phyloP scores from a whole-genome alignment of 2,797 vertebrate species.

The Catamblyrhynchus diadema region DNA sequence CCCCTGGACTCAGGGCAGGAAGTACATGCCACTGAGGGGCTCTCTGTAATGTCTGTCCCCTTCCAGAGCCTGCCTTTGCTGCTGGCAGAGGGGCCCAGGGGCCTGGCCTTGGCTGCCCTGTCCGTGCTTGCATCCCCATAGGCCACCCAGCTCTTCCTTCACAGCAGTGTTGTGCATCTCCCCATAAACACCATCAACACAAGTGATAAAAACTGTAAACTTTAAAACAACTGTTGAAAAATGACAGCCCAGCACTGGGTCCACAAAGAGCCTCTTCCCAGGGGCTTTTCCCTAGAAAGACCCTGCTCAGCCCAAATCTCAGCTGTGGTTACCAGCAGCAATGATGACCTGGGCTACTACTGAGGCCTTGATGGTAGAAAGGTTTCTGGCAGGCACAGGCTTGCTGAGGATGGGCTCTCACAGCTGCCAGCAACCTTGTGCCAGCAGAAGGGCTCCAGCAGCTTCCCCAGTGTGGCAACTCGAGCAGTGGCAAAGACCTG shows the following conservation, averaged over 20 bases:
- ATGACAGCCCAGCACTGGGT: background rate
- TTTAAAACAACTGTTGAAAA: background rate
- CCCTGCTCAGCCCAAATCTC: background rate
- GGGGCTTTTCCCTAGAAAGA: background rate
- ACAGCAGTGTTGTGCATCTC: accelerated
- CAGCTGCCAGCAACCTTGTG: background rate
- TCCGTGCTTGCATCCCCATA: background rate
- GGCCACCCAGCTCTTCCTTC: accelerated
- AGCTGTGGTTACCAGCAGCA: background rate
- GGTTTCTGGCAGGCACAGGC: background rate
- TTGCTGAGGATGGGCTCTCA: accelerated
- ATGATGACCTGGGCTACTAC: accelerated
- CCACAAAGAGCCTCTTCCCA: background rate
- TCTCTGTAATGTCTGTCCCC: background rate
- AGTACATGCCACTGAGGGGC: background rate
- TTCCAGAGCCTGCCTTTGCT: background rate
- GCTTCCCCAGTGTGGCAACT: background rate
- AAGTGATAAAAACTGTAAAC: background rate
- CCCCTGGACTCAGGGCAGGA: accelerated
- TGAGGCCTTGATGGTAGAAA: background rate
- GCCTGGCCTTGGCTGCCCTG: background rate
- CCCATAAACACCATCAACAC: background rate
- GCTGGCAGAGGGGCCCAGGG: background rate
- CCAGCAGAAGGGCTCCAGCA: background rate
- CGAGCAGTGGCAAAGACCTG: accelerated